phyloP scores from a whole-genome alignment of 2,113 vertebrate genomes.

The Petrocephalus microphthalmus region DNA sequence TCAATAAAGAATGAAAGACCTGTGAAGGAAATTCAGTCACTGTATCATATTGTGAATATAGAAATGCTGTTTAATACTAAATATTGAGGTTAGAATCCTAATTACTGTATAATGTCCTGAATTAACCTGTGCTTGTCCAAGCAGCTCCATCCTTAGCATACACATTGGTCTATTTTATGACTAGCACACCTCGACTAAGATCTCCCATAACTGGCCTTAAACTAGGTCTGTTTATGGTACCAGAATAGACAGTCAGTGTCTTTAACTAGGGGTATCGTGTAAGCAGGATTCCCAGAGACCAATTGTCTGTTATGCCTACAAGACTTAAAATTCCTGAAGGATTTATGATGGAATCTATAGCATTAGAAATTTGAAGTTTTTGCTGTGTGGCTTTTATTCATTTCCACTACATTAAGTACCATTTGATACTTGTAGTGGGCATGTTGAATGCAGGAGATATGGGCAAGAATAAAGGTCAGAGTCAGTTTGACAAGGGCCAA shows the following conservation, averaged over 20 bases:
- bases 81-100: not conserved
- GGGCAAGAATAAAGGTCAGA: not conserved
- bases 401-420: not conserved
- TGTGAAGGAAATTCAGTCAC: not conserved
- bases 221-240: not conserved
- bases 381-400: not conserved
- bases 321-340: not conserved
- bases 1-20: not conserved
- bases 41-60: not conserved
- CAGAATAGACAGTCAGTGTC: not conserved
- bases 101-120: not conserved
- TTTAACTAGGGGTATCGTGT: not conserved
- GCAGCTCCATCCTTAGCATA: not conserved
- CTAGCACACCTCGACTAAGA: not conserved
- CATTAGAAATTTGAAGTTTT: not conserved
- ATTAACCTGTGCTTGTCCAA: not conserved
- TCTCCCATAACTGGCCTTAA: not conserved
- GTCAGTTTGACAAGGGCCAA: not conserved
- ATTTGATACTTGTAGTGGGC: not conserved
- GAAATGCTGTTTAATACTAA: not conserved
- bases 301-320: not conserved
- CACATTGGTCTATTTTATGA: not conserved
- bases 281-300: not conserved
- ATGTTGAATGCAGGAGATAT: not conserved
- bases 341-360: not conserved